Conservation (phyloP, 2,113 vertebrate species). For the Serinus canaria region DNA sequence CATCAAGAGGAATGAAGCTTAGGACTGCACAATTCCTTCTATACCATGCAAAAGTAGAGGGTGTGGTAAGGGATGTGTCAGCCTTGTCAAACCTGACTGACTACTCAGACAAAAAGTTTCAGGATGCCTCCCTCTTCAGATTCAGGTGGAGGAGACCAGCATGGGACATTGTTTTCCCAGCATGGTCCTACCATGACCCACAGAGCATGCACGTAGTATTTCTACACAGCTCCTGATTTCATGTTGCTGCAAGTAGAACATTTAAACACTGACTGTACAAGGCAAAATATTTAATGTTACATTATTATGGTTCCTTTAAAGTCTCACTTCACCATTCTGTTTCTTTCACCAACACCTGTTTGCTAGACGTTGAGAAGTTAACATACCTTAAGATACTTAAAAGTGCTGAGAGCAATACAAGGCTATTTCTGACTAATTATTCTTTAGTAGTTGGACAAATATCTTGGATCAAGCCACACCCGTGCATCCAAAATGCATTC, state of each 20-base stretch:
- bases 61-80: constrained; percentile 40
- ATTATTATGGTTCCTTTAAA: neutral
- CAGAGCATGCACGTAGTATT: neutral
- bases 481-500: neutral
- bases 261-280: neutral
- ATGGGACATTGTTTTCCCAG: neutral
- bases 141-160: constrained; percentile 12
- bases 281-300: neutral
- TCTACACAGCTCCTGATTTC: neutral
- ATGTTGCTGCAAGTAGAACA: neutral
- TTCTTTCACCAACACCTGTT: neutral
- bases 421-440: neutral
- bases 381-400: neutral
- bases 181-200: neutral
- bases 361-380: neutral
- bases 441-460: neutral
- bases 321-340: neutral
- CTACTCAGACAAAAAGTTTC: constrained; percentile 47
- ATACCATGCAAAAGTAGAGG: constrained; percentile 36
- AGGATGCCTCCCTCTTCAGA: constrained; percentile 53
- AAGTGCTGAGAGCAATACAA: neutral
- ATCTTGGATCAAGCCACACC: neutral
- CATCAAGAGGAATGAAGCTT: neutral
- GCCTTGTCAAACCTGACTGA: constrained; percentile 62
- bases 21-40: constrained; percentile 12